A percentile compares a stretch with the other conserved stretches of the same genome.
phyloP scores from a whole-genome alignment of 2,113 vertebrate genomes.

The Cryptomyrus ogoouensis region DNA sequence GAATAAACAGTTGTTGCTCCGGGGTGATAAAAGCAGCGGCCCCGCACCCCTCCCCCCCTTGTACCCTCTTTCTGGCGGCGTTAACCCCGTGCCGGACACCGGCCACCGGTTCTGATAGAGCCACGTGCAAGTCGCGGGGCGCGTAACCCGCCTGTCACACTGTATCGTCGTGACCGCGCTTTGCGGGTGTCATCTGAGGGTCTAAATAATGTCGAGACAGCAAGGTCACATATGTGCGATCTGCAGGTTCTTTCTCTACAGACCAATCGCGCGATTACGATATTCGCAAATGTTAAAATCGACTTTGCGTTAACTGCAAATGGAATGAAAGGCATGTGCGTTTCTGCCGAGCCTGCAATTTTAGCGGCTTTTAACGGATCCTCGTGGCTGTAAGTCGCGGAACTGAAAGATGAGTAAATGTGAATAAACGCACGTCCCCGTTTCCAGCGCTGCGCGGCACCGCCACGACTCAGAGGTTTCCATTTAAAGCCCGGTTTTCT shows the following conservation, averaged over 20 bases:
- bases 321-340: background rate
- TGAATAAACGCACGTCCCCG: background rate
- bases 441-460: background rate
- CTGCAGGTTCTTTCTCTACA: background rate
- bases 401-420: background rate
- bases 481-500: background rate
- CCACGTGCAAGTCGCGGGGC: conserved; percentile 41
- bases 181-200: background rate
- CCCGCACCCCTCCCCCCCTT: background rate
- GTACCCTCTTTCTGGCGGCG: background rate
- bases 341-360: background rate
- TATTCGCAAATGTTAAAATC: background rate
- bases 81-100: conserved; percentile 18
- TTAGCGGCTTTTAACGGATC: background rate
- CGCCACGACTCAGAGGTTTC: background rate
- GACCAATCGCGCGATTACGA: background rate
- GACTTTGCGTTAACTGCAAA: background rate
- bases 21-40: background rate
- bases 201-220: conserved; percentile 5
- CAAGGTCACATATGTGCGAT: background rate
- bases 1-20: conserved; percentile 26
- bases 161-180: background rate
- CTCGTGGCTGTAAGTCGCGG: background rate
- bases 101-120: conserved; percentile 28
- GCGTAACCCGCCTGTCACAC: conserved; percentile 15